A percentile compares a stretch with the other conserved stretches of the same genome.
Evolutionary conservation across 2,797 vertebrate species (phyloP).

Genomic region (Gymnoscopelus microlampas): DNA sequence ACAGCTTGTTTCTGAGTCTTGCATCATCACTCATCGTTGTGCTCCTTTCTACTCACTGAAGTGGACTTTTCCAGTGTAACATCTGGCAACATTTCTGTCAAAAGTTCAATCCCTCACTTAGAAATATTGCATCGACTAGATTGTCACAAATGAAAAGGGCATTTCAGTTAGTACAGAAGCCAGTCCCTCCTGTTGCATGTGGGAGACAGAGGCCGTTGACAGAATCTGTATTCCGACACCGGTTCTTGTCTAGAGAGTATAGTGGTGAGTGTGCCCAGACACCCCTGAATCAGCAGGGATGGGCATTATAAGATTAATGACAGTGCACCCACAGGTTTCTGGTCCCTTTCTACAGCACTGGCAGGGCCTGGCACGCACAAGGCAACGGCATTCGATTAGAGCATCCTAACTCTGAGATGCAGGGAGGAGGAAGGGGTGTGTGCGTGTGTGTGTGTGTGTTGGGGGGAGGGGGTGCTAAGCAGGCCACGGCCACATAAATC

Average conservation of each 20-base stretch:
- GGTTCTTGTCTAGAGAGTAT: constrained; percentile 20
- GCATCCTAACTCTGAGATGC: constrained; percentile 19
- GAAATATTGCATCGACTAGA: neutral
- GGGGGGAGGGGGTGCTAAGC: constrained; percentile 6
- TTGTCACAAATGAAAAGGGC: neutral
- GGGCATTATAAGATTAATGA: constrained; percentile 51
- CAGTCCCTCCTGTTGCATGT: neutral
- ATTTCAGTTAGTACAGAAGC: neutral
- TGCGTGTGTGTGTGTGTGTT: too few relatives aligned
- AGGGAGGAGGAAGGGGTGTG: neutral
- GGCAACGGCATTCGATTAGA: constrained; percentile 46
- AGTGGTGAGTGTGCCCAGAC: constrained; percentile 16
- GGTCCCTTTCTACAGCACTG: constrained; percentile 32
- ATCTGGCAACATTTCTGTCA: neutral
- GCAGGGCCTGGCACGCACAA: constrained; percentile 12
- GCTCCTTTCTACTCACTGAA: neutral
- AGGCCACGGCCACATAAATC: constrained; percentile 38
- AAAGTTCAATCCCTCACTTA: neutral
- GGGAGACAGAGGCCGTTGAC: constrained; percentile 2
- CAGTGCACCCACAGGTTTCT: constrained; percentile 43
- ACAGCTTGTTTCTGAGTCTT: neutral
- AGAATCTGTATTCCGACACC: constrained; percentile 24
- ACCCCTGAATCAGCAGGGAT: constrained; percentile 60
- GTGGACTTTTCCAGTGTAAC: constrained; percentile 2
- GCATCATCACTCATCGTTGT: neutral